Percentiles rank a stretch among this genome's conserved stretches.
phyloP scores from a whole-genome alignment of 2,888 invertebrate species.

The Drosophila fungiperda region DNA sequence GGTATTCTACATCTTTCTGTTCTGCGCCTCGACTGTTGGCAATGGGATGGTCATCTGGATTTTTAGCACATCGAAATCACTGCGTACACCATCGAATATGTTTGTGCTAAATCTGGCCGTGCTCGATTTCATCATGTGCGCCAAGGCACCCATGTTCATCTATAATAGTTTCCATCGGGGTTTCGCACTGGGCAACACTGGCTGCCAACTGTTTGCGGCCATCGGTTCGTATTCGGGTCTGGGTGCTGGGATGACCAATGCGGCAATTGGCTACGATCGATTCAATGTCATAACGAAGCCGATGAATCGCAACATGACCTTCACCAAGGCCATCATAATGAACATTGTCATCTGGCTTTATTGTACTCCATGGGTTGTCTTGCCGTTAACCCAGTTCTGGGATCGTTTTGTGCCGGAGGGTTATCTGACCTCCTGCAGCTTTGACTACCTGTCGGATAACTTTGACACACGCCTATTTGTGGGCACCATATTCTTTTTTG shows the following conservation, averaged over 20 bases:
- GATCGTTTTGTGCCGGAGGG: slow-evolving; percentile 95
- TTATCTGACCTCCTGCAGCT: slow-evolving; percentile 92
- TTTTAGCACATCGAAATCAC: slow-evolving; percentile 82
- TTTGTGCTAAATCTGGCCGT: slow-evolving; percentile 93
- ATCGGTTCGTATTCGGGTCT: slow-evolving; percentile 92
- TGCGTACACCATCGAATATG: slow-evolving; percentile 90
- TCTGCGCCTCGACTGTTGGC: slow-evolving; percentile 90
- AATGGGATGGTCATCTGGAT: slow-evolving; percentile 93
- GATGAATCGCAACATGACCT: slow-evolving; percentile 91
- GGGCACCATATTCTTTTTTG: slow-evolving; percentile 90
- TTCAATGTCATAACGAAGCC: slow-evolving; percentile 92
- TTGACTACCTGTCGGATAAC: slow-evolving; percentile 92
- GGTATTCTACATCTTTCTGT: slow-evolving; percentile 90
- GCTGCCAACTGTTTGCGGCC: slow-evolving; percentile 91
- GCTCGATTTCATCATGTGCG: slow-evolving; percentile 94
- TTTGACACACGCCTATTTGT: slow-evolving; percentile 92
- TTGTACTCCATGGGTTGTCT: slow-evolving; percentile 91
- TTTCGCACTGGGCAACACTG: slow-evolving; percentile 89
- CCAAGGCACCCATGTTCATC: slow-evolving; percentile 93
- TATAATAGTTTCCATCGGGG: slow-evolving; percentile 93
- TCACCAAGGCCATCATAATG: slow-evolving; percentile 91
- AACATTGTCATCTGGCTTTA: slow-evolving; percentile 91
- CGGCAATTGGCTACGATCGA: slow-evolving; percentile 93
- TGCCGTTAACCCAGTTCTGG: slow-evolving; percentile 93
- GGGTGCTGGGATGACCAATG: slow-evolving; percentile 92